Evolutionary conservation across 2,888 invertebrate genomes (phyloP).

Genomic region (Endomychus coccineus): DNA sequence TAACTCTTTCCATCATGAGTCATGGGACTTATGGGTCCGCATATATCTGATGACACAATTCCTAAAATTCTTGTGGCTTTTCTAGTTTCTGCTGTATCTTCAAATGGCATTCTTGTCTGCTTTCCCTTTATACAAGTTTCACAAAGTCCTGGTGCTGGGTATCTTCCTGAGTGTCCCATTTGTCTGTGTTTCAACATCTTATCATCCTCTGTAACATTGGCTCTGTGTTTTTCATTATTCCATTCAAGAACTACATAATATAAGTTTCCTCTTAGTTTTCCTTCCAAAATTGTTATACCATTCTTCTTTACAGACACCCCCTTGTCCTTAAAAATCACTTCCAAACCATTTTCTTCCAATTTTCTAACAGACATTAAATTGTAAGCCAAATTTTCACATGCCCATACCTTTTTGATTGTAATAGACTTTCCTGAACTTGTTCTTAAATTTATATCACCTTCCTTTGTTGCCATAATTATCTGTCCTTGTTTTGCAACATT

Average conservation of each 20-base stretch:
- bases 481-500: conserved; percentile 24
- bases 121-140: conserved; percentile 21
- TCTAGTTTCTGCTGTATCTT: conserved; percentile 15
- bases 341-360: conserved; percentile 19
- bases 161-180: conserved; percentile 24
- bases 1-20: conserved; percentile 20
- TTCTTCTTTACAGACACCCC: conserved; percentile 16
- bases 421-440: conserved; percentile 14
- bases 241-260: conserved; percentile 4
- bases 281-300: conserved; percentile 11
- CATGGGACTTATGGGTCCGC: conserved; percentile 23
- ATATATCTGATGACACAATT: conserved; percentile 21
- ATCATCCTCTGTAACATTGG: conserved; percentile 8
- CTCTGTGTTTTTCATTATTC: conserved; percentile 1
- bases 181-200: conserved; percentile 18
- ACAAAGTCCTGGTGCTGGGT: no score
- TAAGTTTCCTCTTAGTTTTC: conserved; percentile 11
- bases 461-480: conserved; percentile 17
- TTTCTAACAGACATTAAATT: conserved; percentile 23
- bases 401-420: conserved; percentile 18
- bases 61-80: conserved; percentile 20
- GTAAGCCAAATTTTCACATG: conserved; percentile 19
- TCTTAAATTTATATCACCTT: conserved; percentile 20
- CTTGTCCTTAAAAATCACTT: conserved; percentile 19
- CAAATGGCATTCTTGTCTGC: conserved; percentile 16